Percentiles rank a stretch among this genome's conserved stretches.
phyloP scores from a whole-genome alignment of 2,113 vertebrate species.

The Dascyllus trimaculatus region DNA sequence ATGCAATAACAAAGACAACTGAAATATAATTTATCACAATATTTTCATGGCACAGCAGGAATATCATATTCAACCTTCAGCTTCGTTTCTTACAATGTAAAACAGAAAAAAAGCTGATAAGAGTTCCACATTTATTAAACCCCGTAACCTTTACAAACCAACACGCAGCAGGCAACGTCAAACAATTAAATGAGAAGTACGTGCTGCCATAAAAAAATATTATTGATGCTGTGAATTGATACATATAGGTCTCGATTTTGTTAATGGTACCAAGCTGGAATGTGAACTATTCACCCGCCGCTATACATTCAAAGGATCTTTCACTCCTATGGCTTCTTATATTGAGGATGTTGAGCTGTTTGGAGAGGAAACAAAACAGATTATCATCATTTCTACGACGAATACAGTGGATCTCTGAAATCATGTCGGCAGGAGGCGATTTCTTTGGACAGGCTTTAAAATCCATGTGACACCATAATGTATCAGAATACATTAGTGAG shows the following conservation, averaged over 20 bases:
- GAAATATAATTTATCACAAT: no score
- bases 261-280: conserved; percentile 52
- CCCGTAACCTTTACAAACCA: conserved; percentile 22
- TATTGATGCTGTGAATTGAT: conserved; percentile 46
- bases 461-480: conserved; percentile 16
- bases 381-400: conserved; percentile 32
- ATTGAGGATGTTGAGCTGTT: conserved; percentile 30
- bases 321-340: conserved; percentile 14
- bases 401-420: conserved; percentile 50
- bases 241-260: conserved; percentile 27
- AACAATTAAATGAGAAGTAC: conserved; percentile 48
- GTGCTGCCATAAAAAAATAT: conserved; percentile 36
- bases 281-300: conserved; percentile 43
- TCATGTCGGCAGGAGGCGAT: conserved; percentile 5
- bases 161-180: conserved; percentile 10
- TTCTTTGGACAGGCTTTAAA: conserved; percentile 37
- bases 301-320: conserved; percentile 24
- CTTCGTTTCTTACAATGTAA: no score
- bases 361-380: conserved; percentile 52
- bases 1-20: neutral
- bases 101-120: conserved; percentile 2
- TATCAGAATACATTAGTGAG: conserved; percentile 7
- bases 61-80: neutral
- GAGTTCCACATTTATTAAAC: conserved; percentile 25
- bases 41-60: no score